Evolutionary conservation across 2,888 invertebrate species (phyloP).

Genomic region (Hipparchia semele): DNA sequence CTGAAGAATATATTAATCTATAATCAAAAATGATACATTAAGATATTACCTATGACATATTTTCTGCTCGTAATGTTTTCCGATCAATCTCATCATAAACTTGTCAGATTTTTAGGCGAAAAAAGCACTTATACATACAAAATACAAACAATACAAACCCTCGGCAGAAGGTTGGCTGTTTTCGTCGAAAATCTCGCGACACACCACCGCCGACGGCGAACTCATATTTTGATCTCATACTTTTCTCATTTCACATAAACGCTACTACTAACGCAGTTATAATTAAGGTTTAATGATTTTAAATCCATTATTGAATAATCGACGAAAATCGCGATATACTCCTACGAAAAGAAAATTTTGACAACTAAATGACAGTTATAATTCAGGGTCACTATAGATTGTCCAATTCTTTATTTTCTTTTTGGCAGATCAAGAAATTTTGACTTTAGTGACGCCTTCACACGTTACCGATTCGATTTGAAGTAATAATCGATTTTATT

Average conservation of each 20-base stretch:
- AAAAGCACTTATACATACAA: conserved; percentile 21
- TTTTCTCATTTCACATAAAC: conserved; percentile 53
- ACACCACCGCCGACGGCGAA: conserved; percentile 84
- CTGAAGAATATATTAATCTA: neutral
- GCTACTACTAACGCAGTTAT: conserved; percentile 18
- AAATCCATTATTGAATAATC: conserved; percentile 39
- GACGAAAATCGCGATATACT: conserved; percentile 23
- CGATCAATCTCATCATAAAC: neutral
- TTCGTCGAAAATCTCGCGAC: conserved; percentile 93
- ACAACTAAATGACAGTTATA: conserved; percentile 27
- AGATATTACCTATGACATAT: neutral
- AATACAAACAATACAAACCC: conserved; percentile 82
- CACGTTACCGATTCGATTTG: too few relatives aligned
- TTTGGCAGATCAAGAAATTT: too few relatives aligned
- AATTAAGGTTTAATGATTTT: conserved; percentile 24
- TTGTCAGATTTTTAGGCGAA: neutral
- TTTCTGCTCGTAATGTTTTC: neutral
- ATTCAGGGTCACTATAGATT: neutral
- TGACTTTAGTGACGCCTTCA: too few relatives aligned
- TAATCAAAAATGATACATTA: neutral
- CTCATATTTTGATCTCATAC: conserved; percentile 62
- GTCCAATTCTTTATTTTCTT: too few relatives aligned
- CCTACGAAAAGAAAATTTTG: conserved; percentile 35
- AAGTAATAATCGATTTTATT: too few relatives aligned
- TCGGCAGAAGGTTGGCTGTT: conserved; percentile 91